Evolutionary conservation across 2,113 vertebrate genomes (phyloP).

Genomic region (Syngnathus typhle): DNA sequence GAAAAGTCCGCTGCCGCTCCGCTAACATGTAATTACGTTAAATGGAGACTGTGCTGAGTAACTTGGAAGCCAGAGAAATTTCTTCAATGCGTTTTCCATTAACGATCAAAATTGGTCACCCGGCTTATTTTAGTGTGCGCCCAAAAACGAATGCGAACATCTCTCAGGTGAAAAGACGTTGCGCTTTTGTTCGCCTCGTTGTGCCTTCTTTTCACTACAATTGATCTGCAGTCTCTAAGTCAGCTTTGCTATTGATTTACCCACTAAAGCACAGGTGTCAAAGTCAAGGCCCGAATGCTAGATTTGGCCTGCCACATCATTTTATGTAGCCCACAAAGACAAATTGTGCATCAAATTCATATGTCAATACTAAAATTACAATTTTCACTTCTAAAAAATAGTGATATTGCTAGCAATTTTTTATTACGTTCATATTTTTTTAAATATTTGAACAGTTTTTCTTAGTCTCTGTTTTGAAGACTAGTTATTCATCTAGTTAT

Average conservation of each 20-base stretch:
- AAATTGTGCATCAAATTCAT: no score
- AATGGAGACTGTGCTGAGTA: neutral
- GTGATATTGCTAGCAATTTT: no score
- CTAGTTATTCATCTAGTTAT: no score
- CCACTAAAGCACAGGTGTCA: neutral
- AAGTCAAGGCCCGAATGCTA: no score
- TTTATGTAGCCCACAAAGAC: no score
- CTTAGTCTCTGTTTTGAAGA: no score
- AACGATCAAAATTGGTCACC: conserved; percentile 52
- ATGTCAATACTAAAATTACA: no score
- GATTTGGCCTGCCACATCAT: no score
- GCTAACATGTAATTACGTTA: neutral
- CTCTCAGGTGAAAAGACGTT: neutral
- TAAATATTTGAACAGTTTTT: no score
- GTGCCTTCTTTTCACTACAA: neutral
- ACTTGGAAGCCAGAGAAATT: neutral
- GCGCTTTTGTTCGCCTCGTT: neutral
- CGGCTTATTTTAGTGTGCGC: conserved; percentile 35
- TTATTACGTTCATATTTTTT: no score
- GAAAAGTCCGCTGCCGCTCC: neutral
- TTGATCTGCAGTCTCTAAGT: neutral
- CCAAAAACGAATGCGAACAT: neutral
- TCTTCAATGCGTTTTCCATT: neutral
- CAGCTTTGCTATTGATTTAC: neutral
- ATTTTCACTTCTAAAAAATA: no score